Evolutionary conservation across 2,888 invertebrate genomes (phyloP).

Genomic region (Cosmorhoe ocellata): DNA sequence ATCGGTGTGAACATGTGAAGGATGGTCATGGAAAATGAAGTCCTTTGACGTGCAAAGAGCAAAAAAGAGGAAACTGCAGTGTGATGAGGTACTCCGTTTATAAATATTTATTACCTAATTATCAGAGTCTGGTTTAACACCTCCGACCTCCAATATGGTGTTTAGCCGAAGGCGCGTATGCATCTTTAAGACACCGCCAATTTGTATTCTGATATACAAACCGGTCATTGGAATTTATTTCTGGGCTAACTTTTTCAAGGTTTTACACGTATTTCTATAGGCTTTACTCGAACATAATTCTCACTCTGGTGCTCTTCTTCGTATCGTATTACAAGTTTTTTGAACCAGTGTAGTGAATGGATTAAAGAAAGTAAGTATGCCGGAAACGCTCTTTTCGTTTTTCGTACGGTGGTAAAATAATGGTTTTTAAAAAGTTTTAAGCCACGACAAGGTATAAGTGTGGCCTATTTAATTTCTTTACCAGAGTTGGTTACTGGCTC

Average conservation of each 20-base stretch:
- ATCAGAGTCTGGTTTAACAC: constrained; percentile 64
- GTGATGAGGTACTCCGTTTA: constrained; percentile 66
- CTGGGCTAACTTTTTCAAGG: constrained; percentile 7
- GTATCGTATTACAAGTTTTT: too few species aligned
- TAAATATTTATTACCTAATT: constrained; percentile 80
- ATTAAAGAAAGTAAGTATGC: too few species aligned
- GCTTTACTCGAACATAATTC: too few species aligned
- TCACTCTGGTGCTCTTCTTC: too few species aligned
- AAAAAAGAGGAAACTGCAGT: constrained; percentile 51
- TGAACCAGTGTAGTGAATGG: too few species aligned
- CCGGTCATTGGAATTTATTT: constrained; percentile 36
- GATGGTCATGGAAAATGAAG: constrained; percentile 35
- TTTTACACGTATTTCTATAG: not conserved
- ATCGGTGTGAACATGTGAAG: constrained; percentile 24
- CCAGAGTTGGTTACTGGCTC: too few species aligned
- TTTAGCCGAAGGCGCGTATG: constrained; percentile 54
- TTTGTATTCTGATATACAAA: constrained; percentile 45
- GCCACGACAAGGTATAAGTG: too few species aligned
- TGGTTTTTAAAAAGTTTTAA: too few species aligned
- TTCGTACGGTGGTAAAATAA: too few species aligned
- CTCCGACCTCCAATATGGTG: constrained; percentile 56
- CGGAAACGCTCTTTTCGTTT: too few species aligned
- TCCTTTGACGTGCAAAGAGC: constrained; percentile 55
- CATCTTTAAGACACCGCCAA: constrained; percentile 45
- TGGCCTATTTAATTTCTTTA: too few species aligned